A percentile compares a stretch with the other conserved stretches of the same genome.
Evolutionary conservation across 2,888 invertebrate species (phyloP).

Genomic region (Strigamia crassipes): DNA sequence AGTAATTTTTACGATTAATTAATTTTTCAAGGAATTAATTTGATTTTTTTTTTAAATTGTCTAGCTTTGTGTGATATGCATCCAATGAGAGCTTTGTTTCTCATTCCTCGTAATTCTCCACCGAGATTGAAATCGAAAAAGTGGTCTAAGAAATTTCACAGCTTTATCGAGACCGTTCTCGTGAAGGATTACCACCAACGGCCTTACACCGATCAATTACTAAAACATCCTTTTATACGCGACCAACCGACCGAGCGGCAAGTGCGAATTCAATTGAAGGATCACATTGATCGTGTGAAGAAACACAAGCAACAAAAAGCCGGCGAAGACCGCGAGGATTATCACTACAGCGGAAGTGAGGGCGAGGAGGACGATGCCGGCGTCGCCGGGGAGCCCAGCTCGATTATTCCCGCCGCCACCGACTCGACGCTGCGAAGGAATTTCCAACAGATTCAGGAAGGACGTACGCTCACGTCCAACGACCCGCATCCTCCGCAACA

Average conservation of each 20-base stretch:
- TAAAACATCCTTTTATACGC: constrained; percentile 96
- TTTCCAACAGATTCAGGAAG: constrained; percentile 94
- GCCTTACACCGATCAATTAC: constrained; percentile 95
- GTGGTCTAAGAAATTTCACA: constrained; percentile 96
- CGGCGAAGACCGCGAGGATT: constrained; percentile 51
- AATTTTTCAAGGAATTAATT: too few relatives aligned
- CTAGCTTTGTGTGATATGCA: constrained; percentile 95
- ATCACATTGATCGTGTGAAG: constrained; percentile 97
- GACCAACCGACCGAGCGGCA: constrained; percentile 99
- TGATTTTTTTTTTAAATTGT: neutral
- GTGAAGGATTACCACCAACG: constrained; percentile 99
- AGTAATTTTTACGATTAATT: constrained; percentile 54
- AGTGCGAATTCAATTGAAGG: constrained; percentile 97
- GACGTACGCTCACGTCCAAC: constrained; percentile 49
- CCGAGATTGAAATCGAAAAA: constrained; percentile 97
- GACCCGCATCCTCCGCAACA: constrained; percentile 48
- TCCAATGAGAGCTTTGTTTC: constrained; percentile 98
- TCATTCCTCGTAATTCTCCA: constrained; percentile 97
- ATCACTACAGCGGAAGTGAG: constrained; percentile 89
- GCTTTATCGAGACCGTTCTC: constrained; percentile 97
- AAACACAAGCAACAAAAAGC: constrained; percentile 67
- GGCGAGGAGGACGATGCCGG: constrained; percentile 90
- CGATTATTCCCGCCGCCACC: constrained; percentile 86
- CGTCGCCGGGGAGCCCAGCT: constrained; percentile 88
- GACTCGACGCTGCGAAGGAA: constrained; percentile 95